Conservation (phyloP, 1,140 invertebrate species). For the Anagrus nilaparvatae region DNA sequence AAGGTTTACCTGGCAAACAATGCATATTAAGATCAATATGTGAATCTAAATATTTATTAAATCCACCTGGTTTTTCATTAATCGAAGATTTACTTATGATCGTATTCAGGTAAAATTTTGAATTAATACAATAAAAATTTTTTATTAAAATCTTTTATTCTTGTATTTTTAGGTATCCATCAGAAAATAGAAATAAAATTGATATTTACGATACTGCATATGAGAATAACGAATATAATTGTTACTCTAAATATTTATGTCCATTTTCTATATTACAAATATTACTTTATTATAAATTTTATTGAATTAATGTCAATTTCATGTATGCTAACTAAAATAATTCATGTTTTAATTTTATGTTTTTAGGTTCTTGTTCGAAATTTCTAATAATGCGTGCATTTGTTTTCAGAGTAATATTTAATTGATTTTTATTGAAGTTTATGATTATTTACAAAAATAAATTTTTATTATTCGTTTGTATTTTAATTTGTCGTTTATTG, state of each 20-base stretch:
- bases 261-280: conserved; percentile 34
- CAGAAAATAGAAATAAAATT: conserved; percentile 14
- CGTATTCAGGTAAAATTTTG: conserved; percentile 51
- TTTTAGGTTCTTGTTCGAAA: too few species aligned
- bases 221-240: conserved; percentile 21
- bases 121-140: conserved; percentile 2
- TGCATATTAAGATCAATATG: conserved; percentile 59
- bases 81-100: conserved; percentile 55
- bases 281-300: conserved; percentile 23
- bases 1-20: conserved; percentile 51
- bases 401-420: too few species aligned
- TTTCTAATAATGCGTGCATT: too few species aligned
- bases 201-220: conserved; percentile 34
- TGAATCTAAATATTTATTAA: conserved; percentile 49
- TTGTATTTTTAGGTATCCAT: conserved; percentile 29
- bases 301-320: too few species aligned
- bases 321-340: too few species aligned
- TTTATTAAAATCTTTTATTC: conserved; percentile 9
- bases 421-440: too few species aligned
- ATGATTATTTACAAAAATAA: too few species aligned
- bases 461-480: too few species aligned
- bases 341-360: too few species aligned
- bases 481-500: too few species aligned
- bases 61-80: conserved; percentile 49
- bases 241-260: conserved; percentile 30